phyloP scores from a whole-genome alignment of 23 tunicate genomes.

The Styela clava region DNA sequence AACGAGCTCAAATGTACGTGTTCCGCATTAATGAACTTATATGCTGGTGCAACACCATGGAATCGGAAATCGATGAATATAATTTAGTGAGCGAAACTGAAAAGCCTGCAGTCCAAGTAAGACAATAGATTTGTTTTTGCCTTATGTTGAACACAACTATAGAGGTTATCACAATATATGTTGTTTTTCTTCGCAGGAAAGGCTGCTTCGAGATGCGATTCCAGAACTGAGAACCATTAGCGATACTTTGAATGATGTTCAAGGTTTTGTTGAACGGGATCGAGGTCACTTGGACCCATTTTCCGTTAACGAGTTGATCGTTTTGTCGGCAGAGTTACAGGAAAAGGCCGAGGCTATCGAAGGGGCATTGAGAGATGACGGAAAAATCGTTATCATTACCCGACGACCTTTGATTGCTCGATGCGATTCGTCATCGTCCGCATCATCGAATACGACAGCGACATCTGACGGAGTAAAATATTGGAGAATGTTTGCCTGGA shows the following conservation, averaged over 20 bases:
- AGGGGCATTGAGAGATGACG: slow-evolving; percentile 21
- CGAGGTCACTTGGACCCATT: slow-evolving; percentile 17
- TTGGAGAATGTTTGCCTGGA: neutral
- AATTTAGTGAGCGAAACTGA: neutral
- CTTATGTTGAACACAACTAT: too few relatives aligned
- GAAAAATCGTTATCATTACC: neutral
- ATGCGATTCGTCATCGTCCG: neutral
- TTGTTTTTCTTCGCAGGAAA: neutral
- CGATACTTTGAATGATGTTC: slow-evolving; percentile 1
- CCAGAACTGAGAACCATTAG: slow-evolving; percentile 5
- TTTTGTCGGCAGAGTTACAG: slow-evolving; percentile 13
- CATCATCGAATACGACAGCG: slow-evolving; percentile 9
- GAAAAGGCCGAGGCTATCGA: slow-evolving; percentile 10
- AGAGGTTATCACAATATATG: neutral
- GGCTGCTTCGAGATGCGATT: neutral
- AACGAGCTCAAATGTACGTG: slow-evolving; percentile 17
- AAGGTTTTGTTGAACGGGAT: slow-evolving; percentile 16
- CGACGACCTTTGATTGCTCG: slow-evolving; percentile 11
- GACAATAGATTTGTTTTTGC: too few relatives aligned
- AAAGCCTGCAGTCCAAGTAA: neutral
- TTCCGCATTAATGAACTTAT: slow-evolving; percentile 21
- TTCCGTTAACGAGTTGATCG: slow-evolving; percentile 17
- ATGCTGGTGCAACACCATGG: slow-evolving; percentile 19
- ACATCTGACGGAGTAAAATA: slow-evolving; percentile 35
- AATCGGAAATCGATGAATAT: slow-evolving; percentile 3